phyloP scores from a whole-genome alignment of 1,140 invertebrate genomes.

The Marisa cornuarietis region DNA sequence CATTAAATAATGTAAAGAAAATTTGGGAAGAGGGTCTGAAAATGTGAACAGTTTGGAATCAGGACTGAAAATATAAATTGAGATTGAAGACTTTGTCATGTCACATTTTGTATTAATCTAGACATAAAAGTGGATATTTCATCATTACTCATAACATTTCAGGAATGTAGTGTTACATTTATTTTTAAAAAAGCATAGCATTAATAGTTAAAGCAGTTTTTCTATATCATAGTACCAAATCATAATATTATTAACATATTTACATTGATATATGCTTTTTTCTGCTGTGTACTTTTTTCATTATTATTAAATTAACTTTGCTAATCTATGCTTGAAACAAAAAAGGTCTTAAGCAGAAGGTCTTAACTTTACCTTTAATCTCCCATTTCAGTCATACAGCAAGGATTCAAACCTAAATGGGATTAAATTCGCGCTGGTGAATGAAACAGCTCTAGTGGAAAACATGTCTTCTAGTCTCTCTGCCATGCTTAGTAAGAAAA shows the following conservation, averaged over 20 bases:
- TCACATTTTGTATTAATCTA: no score
- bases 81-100: no score
- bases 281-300: constrained; percentile 2
- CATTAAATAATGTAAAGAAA: no score
- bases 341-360: not conserved
- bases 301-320: not conserved
- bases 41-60: no score
- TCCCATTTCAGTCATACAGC: constrained; percentile 11
- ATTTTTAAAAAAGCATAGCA: no score
- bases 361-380: not conserved
- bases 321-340: not conserved
- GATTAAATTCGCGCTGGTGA: not conserved
- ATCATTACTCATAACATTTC: no score
- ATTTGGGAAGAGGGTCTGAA: no score
- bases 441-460: constrained; percentile 19
- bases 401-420: not conserved
- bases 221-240: not conserved
- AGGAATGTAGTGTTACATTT: no score
- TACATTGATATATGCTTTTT: not conserved
- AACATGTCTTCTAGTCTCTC: constrained; percentile 24
- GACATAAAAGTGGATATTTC: no score
- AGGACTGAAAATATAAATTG: no score
- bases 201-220: not conserved
- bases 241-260: not conserved
- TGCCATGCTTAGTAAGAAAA: constrained; percentile 35